Percentiles rank a stretch among this genome's conserved stretches.
Evolutionary conservation across 2,888 invertebrate genomes (phyloP).

Genomic region (Polydrusus pterygomalis): DNA sequence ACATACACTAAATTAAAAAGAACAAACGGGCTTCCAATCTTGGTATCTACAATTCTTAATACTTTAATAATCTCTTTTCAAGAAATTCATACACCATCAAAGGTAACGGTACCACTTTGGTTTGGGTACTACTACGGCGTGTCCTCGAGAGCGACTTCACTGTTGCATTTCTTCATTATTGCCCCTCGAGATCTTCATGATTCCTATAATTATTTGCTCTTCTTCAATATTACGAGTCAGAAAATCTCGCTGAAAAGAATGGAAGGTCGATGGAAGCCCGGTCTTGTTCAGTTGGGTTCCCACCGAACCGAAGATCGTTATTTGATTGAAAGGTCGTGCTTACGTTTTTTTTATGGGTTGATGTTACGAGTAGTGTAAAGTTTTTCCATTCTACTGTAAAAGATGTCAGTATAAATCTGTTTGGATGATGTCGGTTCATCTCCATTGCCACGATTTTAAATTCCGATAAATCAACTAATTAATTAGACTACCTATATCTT

Average conservation of each 20-base stretch:
- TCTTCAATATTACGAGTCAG: conserved; percentile 10
- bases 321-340: conserved; percentile 15
- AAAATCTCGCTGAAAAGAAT: background rate
- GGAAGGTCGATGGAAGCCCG: background rate
- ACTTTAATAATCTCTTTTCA: too few relatives aligned
- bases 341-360: background rate
- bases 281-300: conserved; percentile 11
- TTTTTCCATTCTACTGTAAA: too few relatives aligned
- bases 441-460: too few relatives aligned
- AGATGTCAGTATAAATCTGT: too few relatives aligned
- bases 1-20: too few relatives aligned
- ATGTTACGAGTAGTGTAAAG: too few relatives aligned
- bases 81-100: background rate
- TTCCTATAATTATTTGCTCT: conserved; percentile 23
- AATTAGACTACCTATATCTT: too few relatives aligned
- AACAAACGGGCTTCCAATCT: too few relatives aligned
- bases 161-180: conserved; percentile 12
- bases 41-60: too few relatives aligned
- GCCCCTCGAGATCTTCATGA: background rate
- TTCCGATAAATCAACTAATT: too few relatives aligned
- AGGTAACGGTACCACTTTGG: conserved; percentile 2
- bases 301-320: conserved; percentile 7
- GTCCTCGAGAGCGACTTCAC: conserved; percentile 12
- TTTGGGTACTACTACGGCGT: background rate
- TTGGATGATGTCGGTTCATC: too few relatives aligned